Conservation (phyloP, 2,113 vertebrate species). For the Uria lomvia region DNA sequence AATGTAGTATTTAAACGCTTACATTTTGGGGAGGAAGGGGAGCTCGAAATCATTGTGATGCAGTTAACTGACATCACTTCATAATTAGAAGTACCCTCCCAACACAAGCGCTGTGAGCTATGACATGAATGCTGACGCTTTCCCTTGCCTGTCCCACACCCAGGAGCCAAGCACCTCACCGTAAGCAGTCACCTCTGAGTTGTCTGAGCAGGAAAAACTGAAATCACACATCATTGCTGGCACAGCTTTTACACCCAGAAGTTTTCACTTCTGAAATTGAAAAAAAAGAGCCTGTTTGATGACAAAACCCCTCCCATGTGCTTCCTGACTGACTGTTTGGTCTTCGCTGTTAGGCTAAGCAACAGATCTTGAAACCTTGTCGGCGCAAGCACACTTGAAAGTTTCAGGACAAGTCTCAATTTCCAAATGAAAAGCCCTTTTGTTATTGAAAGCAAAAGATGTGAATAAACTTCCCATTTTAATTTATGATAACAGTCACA, state of each 20-base stretch:
- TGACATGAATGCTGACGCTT: background rate
- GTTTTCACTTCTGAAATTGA: background rate
- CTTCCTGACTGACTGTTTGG: background rate
- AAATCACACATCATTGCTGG: background rate
- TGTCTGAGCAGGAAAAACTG: background rate
- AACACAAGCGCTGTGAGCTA: background rate
- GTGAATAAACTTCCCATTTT: background rate
- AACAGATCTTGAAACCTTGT: background rate
- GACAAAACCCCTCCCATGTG: background rate
- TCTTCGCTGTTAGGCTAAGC: background rate
- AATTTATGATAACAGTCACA: background rate
- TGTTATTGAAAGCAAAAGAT: background rate
- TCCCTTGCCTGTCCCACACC: background rate
- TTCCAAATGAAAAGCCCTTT: background rate
- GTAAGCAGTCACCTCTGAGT: background rate
- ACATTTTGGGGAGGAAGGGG: background rate
- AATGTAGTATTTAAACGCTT: background rate
- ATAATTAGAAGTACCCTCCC: background rate
- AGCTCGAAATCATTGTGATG: background rate
- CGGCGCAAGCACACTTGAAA: background rate
- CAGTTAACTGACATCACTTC: background rate
- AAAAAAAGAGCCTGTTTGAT: background rate
- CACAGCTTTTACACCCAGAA: background rate
- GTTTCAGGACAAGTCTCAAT: background rate
- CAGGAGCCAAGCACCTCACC: background rate